Evolutionary conservation across 2,888 invertebrate species (phyloP).

Genomic region (Microctonus brassicae): DNA sequence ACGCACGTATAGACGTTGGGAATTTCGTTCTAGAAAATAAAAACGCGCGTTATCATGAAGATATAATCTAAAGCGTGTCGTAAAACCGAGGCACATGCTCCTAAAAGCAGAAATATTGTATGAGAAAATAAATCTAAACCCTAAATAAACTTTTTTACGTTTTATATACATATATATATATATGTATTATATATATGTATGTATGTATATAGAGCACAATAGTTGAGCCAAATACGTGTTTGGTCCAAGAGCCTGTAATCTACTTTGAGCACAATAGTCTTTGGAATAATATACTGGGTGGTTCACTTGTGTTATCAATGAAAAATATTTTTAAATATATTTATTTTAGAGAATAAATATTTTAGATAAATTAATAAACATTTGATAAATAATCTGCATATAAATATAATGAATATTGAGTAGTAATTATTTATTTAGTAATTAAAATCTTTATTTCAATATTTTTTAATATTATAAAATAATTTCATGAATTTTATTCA

Average conservation of each 20-base stretch:
- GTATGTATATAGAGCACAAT: slow-evolving; percentile 27
- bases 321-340: too few species aligned
- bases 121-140: background rate
- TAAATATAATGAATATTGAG: too few species aligned
- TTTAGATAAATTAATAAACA: too few species aligned
- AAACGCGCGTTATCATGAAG: slow-evolving; percentile 59
- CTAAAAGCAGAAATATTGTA: background rate
- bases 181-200: background rate
- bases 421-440: too few species aligned
- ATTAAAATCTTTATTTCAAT: too few species aligned
- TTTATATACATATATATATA: background rate
- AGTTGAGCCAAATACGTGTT: slow-evolving; percentile 57
- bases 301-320: too few species aligned
- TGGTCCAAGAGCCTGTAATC: slow-evolving; percentile 28
- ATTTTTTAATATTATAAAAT: too few species aligned
- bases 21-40: slow-evolving; percentile 44
- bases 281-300: too few species aligned
- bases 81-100: slow-evolving; percentile 55
- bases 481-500: too few species aligned
- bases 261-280: background rate
- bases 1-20: too few species aligned
- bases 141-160: background rate
- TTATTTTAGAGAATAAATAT: too few species aligned
- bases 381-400: too few species aligned
- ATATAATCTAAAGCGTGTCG: slow-evolving; percentile 63